phyloP scores from a whole-genome alignment of 2,113 vertebrate species.

The Festucalex cinctus region DNA sequence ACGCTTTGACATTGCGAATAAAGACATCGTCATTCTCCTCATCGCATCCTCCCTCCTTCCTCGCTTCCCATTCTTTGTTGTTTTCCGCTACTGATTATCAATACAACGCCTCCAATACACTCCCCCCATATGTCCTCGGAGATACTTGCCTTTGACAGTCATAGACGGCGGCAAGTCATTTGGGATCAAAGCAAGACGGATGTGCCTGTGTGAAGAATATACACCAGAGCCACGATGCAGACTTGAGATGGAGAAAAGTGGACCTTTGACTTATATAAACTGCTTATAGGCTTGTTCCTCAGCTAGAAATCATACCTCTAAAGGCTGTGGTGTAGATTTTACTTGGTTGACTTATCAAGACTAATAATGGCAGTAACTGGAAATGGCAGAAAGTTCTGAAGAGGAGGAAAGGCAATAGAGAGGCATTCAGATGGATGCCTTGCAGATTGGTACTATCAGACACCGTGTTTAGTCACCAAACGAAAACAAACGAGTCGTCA shows the following conservation, averaged over 20 bases:
- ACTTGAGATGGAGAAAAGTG: constrained; percentile 41
- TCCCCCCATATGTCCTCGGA: constrained; percentile 30
- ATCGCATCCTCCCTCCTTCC: neutral
- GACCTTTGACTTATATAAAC: constrained; percentile 21
- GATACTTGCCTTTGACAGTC: constrained; percentile 54
- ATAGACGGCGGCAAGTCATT: constrained; percentile 57
- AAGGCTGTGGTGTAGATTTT: neutral
- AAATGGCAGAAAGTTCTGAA: no score
- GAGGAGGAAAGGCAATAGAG: no score
- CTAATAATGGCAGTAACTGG: no score
- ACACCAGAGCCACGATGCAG: no score
- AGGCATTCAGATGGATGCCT: no score
- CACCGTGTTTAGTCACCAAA: no score
- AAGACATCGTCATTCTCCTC: constrained; percentile 30
- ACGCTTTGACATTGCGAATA: constrained; percentile 40
- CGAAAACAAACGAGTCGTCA: no score
- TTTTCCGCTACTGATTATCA: constrained; percentile 54
- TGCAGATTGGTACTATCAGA: neutral
- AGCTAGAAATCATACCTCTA: neutral
- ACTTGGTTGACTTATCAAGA: neutral
- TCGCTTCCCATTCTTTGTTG: constrained; percentile 14
- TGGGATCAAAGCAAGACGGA: constrained; percentile 62
- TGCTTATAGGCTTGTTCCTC: neutral
- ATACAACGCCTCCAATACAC: constrained; percentile 66
- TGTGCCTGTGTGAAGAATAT: constrained; percentile 47